These are phyloP conservation scores for Lasius fuliginosus DNA, from an alignment of 2,888 invertebrate genomes.

Conservation along the genomic window DNA sequence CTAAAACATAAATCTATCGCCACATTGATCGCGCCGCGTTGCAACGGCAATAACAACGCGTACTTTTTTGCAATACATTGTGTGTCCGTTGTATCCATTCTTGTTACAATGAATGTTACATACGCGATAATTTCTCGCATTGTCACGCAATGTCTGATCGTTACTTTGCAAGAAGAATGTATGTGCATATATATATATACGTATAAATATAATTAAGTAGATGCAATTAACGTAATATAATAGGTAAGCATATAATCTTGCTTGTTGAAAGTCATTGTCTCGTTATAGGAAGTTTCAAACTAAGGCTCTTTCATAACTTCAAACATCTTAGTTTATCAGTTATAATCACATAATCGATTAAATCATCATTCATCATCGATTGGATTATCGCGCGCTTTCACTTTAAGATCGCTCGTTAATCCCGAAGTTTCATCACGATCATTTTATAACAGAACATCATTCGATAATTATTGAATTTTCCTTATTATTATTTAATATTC, in stretches of 20 bases:
- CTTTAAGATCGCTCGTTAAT: slow-evolving; percentile 36
- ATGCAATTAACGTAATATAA: not conserved
- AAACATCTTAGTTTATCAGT: not conserved
- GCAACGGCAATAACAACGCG: not conserved
- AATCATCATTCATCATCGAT: not conserved
- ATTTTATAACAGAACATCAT: not conserved
- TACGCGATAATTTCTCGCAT: slow-evolving; percentile 8
- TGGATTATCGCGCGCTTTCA: not conserved
- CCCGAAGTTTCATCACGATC: not conserved
- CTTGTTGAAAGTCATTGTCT: not conserved
- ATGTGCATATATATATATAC: too few relatives aligned
- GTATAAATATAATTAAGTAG: not conserved
- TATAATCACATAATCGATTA: not conserved
- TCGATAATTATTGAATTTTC: slow-evolving; percentile 29
- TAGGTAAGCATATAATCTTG: not conserved
- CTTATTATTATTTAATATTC: slow-evolving; percentile 38
- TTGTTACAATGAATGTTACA: slow-evolving; percentile 14
- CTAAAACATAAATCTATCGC: slow-evolving; percentile 47
- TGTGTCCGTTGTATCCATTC: not conserved
- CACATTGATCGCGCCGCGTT: slow-evolving; percentile 5
- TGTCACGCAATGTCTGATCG: slow-evolving; percentile 21
- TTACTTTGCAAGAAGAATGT: not conserved
- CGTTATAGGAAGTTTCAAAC: not conserved
- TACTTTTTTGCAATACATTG: slow-evolving; percentile 35
- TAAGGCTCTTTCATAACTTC: not conserved